These are phyloP conservation scores for Gasterosteus nipponicus DNA, from an alignment of 2,113 vertebrate species.

Conservation along the genomic window DNA sequence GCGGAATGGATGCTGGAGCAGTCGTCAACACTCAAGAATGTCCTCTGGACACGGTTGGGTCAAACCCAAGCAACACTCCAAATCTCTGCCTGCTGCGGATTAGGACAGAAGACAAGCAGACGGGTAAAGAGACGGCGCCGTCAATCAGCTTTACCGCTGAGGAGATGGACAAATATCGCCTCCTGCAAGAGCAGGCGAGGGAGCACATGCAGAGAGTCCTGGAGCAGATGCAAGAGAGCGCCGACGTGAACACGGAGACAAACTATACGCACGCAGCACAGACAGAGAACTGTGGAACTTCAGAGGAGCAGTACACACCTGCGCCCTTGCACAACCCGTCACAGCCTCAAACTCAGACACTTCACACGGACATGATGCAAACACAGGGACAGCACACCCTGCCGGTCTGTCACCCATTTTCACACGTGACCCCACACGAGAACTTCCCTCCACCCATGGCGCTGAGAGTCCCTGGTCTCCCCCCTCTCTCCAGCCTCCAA, in stretches of 20 bases:
- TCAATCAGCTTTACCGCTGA: constrained; percentile 94
- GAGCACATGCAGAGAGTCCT: constrained; percentile 95
- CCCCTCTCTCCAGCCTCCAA: constrained; percentile 82
- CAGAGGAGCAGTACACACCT: constrained; percentile 67
- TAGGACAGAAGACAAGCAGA: constrained; percentile 78
- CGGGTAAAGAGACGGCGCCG: constrained; percentile 79
- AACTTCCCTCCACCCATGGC: constrained; percentile 55
- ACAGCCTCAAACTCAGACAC: constrained; percentile 72
- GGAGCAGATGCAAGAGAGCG: constrained; percentile 81
- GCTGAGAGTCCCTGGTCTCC: constrained; percentile 47
- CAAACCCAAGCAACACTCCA: constrained; percentile 75
- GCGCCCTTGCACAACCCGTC: constrained; percentile 38
- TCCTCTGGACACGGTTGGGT: constrained; percentile 78
- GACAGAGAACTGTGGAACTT: constrained; percentile 19
- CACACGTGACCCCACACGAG: constrained; percentile 51
- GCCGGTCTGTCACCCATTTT: constrained; percentile 44
- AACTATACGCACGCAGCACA: constrained; percentile 42
- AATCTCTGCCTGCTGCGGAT: constrained; percentile 70
- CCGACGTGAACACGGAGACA: constrained; percentile 74
- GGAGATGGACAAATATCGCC: constrained; percentile 95
- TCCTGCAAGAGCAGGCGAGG: constrained; percentile 94
- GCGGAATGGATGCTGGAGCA: constrained; percentile 4
- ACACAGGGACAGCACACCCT: constrained; percentile 50
- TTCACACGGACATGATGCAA: constrained; percentile 66
- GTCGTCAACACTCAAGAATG: constrained; percentile 52